Base-by-base conservation (phyloP, 2,797 vertebrate species). In the Manis crassicaudata region DNA sequence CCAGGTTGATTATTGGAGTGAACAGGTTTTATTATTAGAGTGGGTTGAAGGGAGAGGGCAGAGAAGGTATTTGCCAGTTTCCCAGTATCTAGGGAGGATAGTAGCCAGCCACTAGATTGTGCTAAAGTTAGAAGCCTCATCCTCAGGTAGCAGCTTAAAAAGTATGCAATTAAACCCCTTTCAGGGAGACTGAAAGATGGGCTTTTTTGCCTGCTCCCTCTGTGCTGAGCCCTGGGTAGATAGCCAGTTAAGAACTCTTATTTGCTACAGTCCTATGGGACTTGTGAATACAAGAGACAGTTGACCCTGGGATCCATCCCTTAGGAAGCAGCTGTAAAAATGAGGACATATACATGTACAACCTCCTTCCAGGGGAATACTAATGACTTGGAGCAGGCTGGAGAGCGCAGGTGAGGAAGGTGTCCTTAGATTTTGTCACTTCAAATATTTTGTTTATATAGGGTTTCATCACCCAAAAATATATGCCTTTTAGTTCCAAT, bases 391-490 rank as follows among this genome's bases (percentile, higher is more conserved):
- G 46, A 46, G 46, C 46, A 46, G 46, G 46, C 46, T 12, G 46
- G 46, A 46, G 46, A 46, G 46, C 11, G 46, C 10, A 46, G 46
- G 9, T 11, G 11, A 11, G 46, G 46, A 46, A 46, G 46, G 46
- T 46, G 46, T 46, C 46, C 46, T 11, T 46, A 89, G 25, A 60
- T 43, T 86, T 67, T 95, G 50, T 32, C 32, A 72, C 3, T 60
- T 58, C 60, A 92, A 89, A 16, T 70, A 56, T 35, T 35, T 87
- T 85, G 70, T 84, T 94, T 90, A 65, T 27, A 4, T 82, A 94
- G 27, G 23, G 56, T 35, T 91, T 96, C 92, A 58, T 76, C 11
- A 65, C 32, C 27, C 29, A 52, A 62, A 92, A 88, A 86, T 52
- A 63, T 17, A 27, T 85, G 12, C 43, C 37, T 88, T 86, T 81